Percentiles rank a stretch among this genome's conserved stretches.
Evolutionary conservation across 2,113 vertebrate species (phyloP).

Genomic region (Aptenodytes forsteri): DNA sequence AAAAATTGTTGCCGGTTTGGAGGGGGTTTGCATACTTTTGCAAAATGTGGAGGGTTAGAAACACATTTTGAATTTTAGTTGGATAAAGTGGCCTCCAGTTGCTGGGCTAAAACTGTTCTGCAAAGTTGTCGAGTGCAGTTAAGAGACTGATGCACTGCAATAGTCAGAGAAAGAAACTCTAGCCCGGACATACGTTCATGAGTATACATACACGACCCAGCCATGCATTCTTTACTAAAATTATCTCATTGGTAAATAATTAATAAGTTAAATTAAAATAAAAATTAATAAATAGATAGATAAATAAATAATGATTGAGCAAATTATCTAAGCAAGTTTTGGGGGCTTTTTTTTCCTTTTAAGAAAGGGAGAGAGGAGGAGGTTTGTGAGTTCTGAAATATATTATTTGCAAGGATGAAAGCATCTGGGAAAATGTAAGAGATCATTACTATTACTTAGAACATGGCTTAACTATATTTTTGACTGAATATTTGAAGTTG

Average conservation of each 20-base stretch:
- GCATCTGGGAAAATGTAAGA: neutral
- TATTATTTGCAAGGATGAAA: neutral
- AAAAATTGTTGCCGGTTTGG: fast-evolving
- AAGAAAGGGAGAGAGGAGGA: neutral
- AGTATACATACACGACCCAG: neutral
- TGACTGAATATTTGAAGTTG: neutral
- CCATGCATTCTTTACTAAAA: neutral
- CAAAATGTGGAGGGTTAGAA: neutral
- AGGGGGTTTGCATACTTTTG: neutral
- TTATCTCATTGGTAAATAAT: neutral
- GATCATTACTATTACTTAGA: neutral
- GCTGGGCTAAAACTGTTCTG: neutral
- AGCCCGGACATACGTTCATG: fast-evolving
- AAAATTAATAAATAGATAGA: neutral
- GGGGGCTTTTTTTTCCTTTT: neutral
- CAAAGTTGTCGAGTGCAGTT: neutral
- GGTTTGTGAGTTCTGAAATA: neutral
- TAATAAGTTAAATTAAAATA: neutral
- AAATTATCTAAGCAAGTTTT: neutral
- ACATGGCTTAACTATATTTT: neutral
- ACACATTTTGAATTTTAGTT: neutral
- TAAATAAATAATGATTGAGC: neutral
- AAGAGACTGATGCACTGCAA: neutral
- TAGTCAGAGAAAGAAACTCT: neutral
- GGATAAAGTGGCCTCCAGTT: neutral